Percentiles rank a stretch among this genome's conserved stretches.
Conservation (phyloP, 2,113 vertebrate genomes). For the Sturnus vulgaris region DNA sequence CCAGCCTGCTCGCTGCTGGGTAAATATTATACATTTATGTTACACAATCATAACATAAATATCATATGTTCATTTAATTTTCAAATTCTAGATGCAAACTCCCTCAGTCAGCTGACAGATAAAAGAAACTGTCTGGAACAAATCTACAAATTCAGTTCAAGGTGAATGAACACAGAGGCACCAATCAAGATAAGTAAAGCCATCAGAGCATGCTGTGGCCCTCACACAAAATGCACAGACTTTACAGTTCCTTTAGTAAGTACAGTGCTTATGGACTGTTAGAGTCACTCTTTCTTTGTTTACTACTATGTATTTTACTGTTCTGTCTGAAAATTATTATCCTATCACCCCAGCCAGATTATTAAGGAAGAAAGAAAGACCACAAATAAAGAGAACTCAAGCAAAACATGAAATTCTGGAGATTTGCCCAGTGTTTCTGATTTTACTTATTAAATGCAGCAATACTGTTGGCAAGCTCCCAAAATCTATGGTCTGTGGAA, state of each 20-base stretch:
- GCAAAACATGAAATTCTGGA: constrained; percentile 82
- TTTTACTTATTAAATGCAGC: constrained; percentile 89
- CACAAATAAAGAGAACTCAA: constrained; percentile 79
- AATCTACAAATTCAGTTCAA: background rate
- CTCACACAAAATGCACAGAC: background rate
- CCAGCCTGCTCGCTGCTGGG: background rate
- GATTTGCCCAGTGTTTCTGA: constrained; percentile 79
- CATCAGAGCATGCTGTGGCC: background rate
- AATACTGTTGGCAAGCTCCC: constrained; percentile 79
- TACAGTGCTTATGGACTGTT: background rate
- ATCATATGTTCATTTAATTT: background rate
- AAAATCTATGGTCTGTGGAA: constrained; percentile 69
- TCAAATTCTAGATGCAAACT: background rate
- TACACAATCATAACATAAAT: background rate
- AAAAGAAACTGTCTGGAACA: background rate
- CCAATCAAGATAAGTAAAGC: background rate
- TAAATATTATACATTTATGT: background rate
- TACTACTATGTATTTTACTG: constrained; percentile 37
- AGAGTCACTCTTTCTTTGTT: background rate
- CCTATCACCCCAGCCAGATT: constrained; percentile 53
- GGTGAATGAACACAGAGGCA: background rate
- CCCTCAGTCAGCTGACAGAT: background rate
- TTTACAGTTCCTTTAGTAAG: background rate
- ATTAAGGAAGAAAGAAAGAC: constrained; percentile 63
- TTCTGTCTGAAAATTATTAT: constrained; percentile 58